Evolutionary conservation across 1,140 invertebrate species (phyloP), one percentile per base, ranked within the genome.

Genomic region (Trissolcus basalis): DNA sequence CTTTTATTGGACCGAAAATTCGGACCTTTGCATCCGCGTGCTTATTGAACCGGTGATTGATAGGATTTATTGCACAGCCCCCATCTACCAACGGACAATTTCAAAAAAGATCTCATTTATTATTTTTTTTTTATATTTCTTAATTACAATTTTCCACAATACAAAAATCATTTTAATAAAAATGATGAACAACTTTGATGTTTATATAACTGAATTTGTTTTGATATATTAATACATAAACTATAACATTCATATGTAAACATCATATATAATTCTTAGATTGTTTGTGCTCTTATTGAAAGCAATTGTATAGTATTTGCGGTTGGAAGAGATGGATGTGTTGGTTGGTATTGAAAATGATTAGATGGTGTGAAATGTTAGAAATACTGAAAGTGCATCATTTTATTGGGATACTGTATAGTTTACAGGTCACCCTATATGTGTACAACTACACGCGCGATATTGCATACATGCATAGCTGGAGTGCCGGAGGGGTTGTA

Each of bases 401-500:
- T 33, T 60, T 55, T 61, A 70, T 61, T 77, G 55, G 65, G 36
- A 55, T 61, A 55, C 49, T 70, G 19, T 27, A 27, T 27, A 74
- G 63, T 74, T 68, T 70, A 55, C 65, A 43, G 67, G 60, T 64
- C 73, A 77, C 73, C 67, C 65, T 65, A 9, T 65, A 71, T 68
- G 19, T 27, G 60, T 72, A 51, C 59, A 69, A 60, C 11, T 47
- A 69, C 72, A 72, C 39, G 16, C 50, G 61, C 16, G 39, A 63
- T 48, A 47, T 48, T 58, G 54, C 59, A 64, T 49, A 45, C 35
- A 60, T 11, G 45, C 59, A 47, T 53, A 60, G 58, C 32, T 48
- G 44, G 48, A 72, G 75, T 59, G 76, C 76, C 70, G 54, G 76
- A 78, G 76, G 70, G 69, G 76, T 78, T 78, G 76, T 60, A 71